phyloP scores from a whole-genome alignment of 2,797 vertebrate genomes.

The Tenualosa thibaudeaui region DNA sequence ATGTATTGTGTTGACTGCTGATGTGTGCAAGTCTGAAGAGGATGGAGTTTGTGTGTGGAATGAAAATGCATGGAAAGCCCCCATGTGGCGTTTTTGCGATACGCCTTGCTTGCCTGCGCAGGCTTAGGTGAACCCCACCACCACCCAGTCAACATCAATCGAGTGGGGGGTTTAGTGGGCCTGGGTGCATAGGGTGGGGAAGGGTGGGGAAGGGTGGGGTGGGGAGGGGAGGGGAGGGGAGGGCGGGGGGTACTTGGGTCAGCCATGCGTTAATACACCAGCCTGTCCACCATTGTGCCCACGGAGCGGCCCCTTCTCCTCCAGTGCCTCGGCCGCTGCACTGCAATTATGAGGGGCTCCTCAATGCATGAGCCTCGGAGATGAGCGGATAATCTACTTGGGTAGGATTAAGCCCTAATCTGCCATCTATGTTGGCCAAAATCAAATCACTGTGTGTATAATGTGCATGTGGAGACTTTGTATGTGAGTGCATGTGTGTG shows the following conservation, averaged over 20 bases:
- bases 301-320: slow-evolving; percentile 57
- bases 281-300: slow-evolving; percentile 62
- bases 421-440: slow-evolving; percentile 70
- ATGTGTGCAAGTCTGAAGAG: not conserved
- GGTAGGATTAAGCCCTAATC: slow-evolving; percentile 72
- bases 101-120: slow-evolving; percentile 62
- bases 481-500: not conserved
- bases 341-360: slow-evolving; percentile 69
- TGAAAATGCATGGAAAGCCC: slow-evolving; percentile 73
- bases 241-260: slow-evolving; percentile 59
- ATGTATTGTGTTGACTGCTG: not conserved
- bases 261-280: slow-evolving; percentile 66
- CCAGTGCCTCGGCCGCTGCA: slow-evolving; percentile 57
- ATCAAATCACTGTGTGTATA: slow-evolving; percentile 66
- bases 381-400: slow-evolving; percentile 79
- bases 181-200: slow-evolving; percentile 48
- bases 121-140: slow-evolving; percentile 67
- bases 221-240: not conserved
- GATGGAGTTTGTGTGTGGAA: slow-evolving; percentile 47
- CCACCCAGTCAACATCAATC: slow-evolving; percentile 73
- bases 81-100: slow-evolving; percentile 67
- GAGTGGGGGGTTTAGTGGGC: slow-evolving; percentile 67
- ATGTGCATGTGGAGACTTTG: slow-evolving; percentile 59
- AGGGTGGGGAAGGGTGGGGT: not conserved
- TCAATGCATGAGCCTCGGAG: slow-evolving; percentile 74